Evolutionary conservation across 2,888 invertebrate species (phyloP).

Genomic region (Anodontia alba): DNA sequence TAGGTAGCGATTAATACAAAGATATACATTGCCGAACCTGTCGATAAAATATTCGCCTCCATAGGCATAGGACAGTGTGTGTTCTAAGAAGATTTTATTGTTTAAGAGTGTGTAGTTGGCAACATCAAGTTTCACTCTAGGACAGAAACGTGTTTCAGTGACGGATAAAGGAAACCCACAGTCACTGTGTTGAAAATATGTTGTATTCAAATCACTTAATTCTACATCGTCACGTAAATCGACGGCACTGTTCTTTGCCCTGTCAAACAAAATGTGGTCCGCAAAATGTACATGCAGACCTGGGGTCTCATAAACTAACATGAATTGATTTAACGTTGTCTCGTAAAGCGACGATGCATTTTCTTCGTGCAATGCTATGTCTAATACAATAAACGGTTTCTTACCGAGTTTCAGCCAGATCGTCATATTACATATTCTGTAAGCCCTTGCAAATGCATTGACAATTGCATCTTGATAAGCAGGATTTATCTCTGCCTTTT

Average conservation of each 20-base stretch:
- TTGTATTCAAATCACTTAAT: neutral
- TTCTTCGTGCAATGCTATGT: too few relatives aligned
- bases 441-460: neutral
- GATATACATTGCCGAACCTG: neutral
- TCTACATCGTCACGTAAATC: neutral
- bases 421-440: too few relatives aligned
- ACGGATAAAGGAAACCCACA: neutral
- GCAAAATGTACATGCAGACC: too few relatives aligned
- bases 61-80: neutral
- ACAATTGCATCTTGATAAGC: too few relatives aligned
- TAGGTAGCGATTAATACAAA: too few relatives aligned
- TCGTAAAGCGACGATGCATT: too few relatives aligned
- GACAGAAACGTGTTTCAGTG: neutral
- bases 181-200: neutral
- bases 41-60: neutral
- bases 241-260: neutral
- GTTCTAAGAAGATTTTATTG: neutral
- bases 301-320: neutral
- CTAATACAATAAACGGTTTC: too few relatives aligned
- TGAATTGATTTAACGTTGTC: too few relatives aligned
- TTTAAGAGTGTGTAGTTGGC: neutral
- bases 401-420: too few relatives aligned
- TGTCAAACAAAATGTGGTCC: neutral
- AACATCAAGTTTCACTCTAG: neutral
- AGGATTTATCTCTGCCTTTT: too few relatives aligned